phyloP scores from a whole-genome alignment of 2,888 invertebrate genomes.

The Melinaea marsaeus region DNA sequence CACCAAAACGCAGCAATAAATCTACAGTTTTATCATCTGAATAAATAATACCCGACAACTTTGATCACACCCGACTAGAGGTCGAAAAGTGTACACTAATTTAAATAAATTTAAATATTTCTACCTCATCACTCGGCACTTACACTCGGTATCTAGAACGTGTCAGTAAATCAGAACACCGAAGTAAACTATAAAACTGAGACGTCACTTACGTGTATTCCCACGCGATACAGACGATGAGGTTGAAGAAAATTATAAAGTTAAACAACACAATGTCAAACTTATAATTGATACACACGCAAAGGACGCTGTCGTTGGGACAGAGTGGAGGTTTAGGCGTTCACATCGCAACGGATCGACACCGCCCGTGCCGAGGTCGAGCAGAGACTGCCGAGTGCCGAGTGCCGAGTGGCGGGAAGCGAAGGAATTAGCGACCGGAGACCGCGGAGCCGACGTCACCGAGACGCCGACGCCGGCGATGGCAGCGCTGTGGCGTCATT shows the following conservation, averaged over 20 bases:
- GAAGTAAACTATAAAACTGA: constrained; percentile 60
- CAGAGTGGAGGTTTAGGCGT: constrained; percentile 67
- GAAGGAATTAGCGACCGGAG: constrained; percentile 27
- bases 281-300: constrained; percentile 54
- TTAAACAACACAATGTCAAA: constrained; percentile 52
- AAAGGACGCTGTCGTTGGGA: constrained; percentile 72
- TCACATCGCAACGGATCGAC: constrained; percentile 76
- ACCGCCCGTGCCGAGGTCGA: constrained; percentile 73
- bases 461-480: constrained; percentile 32
- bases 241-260: constrained; percentile 53
- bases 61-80: constrained; percentile 52
- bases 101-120: constrained; percentile 29
- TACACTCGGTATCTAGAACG: constrained; percentile 46
- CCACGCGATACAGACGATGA: constrained; percentile 45
- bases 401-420: constrained; percentile 41
- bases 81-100: constrained; percentile 38
- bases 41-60: constrained; percentile 47
- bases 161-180: constrained; percentile 53
- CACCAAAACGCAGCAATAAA: background rate
- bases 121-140: constrained; percentile 50
- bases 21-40: background rate
- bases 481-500: constrained; percentile 64
- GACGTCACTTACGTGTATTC: constrained; percentile 67
- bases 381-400: constrained; percentile 61
- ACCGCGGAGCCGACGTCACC: constrained; percentile 36